These are phyloP conservation scores for Channa striata DNA, from an alignment of 2,797 vertebrate species.

Conservation along the genomic window DNA sequence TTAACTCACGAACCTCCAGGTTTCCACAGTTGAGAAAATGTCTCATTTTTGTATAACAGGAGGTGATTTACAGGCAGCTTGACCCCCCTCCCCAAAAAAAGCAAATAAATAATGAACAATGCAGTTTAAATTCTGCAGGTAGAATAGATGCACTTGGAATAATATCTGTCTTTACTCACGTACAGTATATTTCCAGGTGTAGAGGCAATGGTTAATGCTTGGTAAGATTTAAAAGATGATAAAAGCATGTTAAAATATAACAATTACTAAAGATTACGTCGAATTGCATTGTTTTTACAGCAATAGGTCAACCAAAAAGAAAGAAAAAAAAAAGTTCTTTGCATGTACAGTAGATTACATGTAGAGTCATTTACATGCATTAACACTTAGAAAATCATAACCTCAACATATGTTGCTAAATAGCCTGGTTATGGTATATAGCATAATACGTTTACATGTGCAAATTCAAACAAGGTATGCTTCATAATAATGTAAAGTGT, in stretches of 20 bases:
- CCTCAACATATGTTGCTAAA: slow-evolving; percentile 56
- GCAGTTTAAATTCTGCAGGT: neutral
- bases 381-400: slow-evolving; percentile 52
- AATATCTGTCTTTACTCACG: slow-evolving; percentile 4
- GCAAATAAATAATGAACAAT: neutral
- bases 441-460: slow-evolving; percentile 67
- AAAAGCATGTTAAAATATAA: slow-evolving; percentile 39
- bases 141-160: slow-evolving; percentile 8
- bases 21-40: neutral
- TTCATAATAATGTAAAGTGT: slow-evolving; percentile 28
- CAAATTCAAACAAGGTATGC: slow-evolving; percentile 68
- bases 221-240: slow-evolving; percentile 2
- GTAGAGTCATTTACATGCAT: slow-evolving; percentile 69
- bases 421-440: slow-evolving; percentile 67
- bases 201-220: slow-evolving; percentile 22
- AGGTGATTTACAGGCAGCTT: neutral
- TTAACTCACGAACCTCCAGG: slow-evolving; percentile 7
- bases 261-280: slow-evolving; percentile 42
- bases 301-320: slow-evolving; percentile 42
- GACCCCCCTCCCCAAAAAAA: neutral
- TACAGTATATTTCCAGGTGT: slow-evolving; percentile 2
- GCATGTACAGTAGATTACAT: slow-evolving; percentile 65
- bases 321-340: slow-evolving; percentile 20
- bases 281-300: slow-evolving; percentile 63
- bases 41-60: neutral